Evolutionary conservation across 1,140 invertebrate species (phyloP), one percentile per base, ranked within the genome.

Genomic region (Aradophagus sp.): DNA sequence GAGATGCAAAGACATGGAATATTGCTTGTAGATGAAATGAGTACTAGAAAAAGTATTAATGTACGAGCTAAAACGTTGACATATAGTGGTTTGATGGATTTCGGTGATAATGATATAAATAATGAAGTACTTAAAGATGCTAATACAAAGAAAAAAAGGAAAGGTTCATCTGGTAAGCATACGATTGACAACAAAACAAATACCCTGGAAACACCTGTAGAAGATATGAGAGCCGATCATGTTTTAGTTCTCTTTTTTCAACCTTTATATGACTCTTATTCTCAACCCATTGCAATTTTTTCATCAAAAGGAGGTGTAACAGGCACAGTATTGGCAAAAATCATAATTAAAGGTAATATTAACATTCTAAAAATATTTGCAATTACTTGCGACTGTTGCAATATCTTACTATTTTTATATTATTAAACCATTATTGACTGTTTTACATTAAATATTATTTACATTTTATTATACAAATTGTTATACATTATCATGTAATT

Each of bases 171-270:
- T 36, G 27, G 7, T 36, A 7, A 16, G 5, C 7, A 23, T 14
- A 19, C 19, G 12, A 26, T 8, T 44, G 26, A 41, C 13, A 34
- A 39, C 1, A 2, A 35, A 27, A 15, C 12, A 12, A 10, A 35
- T 20, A 19, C 11, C 3, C 11, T n/a, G 11, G 27, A 17, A 16
- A 38, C 11, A 2, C 11, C 42, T 19, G 34, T 61, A 8, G 42
- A 48, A 41, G 44, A 48, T 31, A 39, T 55, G 36, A 42, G 29
- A 48, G 70, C 69, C 15, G 52, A 73, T 29, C 53, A 73, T 44
- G 52, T 16, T n/a, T 66, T 75, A 12, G 74, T 76, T 3, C 31
- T 71, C 17, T 44, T 75, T 13, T 73, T 70, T 27, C 66, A 65
- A 14, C 47, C 59, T n/a, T 15, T 71, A 31, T 44, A 23, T 17